Evolutionary conservation across 2,888 invertebrate genomes (phyloP).

Genomic region (Cactoblastis cactorum): DNA sequence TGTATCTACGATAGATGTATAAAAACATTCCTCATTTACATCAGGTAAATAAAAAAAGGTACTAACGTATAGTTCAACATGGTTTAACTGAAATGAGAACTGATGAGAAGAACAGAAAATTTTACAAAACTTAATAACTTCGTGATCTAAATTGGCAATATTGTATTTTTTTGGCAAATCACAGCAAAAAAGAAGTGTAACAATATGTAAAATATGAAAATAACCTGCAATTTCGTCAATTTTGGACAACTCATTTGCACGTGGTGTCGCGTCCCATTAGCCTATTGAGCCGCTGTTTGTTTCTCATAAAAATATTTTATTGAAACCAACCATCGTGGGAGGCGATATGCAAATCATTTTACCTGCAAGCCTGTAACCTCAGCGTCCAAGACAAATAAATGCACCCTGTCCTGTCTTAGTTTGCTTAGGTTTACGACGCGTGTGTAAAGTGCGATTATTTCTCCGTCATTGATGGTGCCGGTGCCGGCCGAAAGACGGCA

Average conservation of each 20-base stretch:
- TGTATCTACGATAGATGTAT: too few species aligned
- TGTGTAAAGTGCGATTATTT: slow-evolving; percentile 70
- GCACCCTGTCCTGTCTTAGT: slow-evolving; percentile 57
- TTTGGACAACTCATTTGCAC: background rate
- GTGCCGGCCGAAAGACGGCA: slow-evolving; percentile 21
- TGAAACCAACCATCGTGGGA: slow-evolving; percentile 58
- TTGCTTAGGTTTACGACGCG: slow-evolving; percentile 74
- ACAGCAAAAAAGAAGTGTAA: too few species aligned
- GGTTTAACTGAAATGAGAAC: too few species aligned
- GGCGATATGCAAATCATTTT: slow-evolving; percentile 75
- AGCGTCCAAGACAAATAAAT: slow-evolving; percentile 64
- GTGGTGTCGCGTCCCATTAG: background rate
- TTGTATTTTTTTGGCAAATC: too few species aligned
- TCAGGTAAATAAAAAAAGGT: too few species aligned
- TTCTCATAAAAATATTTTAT: slow-evolving; percentile 33
- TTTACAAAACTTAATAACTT: too few species aligned
- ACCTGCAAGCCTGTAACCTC: slow-evolving; percentile 58
- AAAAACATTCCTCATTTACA: too few species aligned
- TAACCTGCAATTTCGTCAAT: too few species aligned
- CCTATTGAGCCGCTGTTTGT: slow-evolving; percentile 8
- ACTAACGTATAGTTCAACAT: too few species aligned
- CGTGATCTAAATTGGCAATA: too few species aligned
- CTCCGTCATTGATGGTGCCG: slow-evolving; percentile 57
- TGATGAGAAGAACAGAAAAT: too few species aligned
- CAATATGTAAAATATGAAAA: too few species aligned